Evolutionary conservation across 53 echinoderm and acorn worm species (phyloP), one percentile per base, ranked within the genome.

Genomic region (Temnopleurus reevesii): DNA sequence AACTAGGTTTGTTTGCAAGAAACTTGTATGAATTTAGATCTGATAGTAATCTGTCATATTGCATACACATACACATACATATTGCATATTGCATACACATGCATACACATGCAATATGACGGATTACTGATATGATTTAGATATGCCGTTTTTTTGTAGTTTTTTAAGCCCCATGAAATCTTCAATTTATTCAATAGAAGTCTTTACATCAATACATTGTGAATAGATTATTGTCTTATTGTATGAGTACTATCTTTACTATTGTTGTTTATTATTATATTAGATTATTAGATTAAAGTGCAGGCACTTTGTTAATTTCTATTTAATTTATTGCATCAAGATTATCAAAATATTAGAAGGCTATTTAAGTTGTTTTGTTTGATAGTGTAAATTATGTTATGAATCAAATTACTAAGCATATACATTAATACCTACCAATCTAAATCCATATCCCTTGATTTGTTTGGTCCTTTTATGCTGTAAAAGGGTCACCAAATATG

Each of bases 251-350:
- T 71, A 71, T 71, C 41, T 38, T 38, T 71, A 41, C n/a, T n/a
- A n/a, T n/a, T n/a, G n/a, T n/a, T n/a, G n/a, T n/a, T n/a, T n/a
- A n/a, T n/a, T n/a, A n/a, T n/a, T n/a, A n/a, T n/a, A n/a, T n/a
- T n/a, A n/a, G n/a, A n/a, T n/a, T n/a, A 71, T 6, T 71, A 71
- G 71, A 71, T 71, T 71, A 38, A 41, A 71, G 71, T 71, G 71
- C 71, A 71, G 71, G 71, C 71, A 71, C 71, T 71, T 71, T 71
- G n/a, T n/a, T 71, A 38, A 71, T 38, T 71, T 71, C 19, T 18
- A 36, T 41, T 19, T 71, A 38, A 71, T 71, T 71, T 71, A 71
- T 71, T 71, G 41, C 71, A 71, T 21, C 21, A 71, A 38, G 21
- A 38, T 41, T 19, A 36, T 9, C 24, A 23, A 41, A 38, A 2